Evolutionary conservation across 2,113 vertebrate species (phyloP).

Genomic region (Prochilodus magdalenae): DNA sequence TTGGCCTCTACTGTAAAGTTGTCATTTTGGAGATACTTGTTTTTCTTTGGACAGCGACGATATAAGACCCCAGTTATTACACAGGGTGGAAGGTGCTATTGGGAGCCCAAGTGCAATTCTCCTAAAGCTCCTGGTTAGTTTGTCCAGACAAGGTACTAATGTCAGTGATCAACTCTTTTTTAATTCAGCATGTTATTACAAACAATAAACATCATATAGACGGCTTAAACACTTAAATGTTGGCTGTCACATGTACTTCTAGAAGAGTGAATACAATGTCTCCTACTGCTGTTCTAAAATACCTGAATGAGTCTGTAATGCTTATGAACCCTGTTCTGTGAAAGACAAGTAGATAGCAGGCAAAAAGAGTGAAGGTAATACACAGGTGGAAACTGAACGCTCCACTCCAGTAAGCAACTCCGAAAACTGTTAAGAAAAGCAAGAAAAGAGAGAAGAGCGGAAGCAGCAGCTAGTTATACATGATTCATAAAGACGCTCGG

Average conservation of each 20-base stretch:
- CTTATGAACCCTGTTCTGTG: not conserved
- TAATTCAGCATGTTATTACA: not conserved
- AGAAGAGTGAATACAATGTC: too few species aligned
- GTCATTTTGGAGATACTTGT: too few species aligned
- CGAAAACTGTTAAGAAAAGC: conserved; percentile 6
- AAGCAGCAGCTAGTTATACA: conserved; percentile 57
- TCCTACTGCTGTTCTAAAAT: not conserved
- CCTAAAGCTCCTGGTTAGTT: too few species aligned
- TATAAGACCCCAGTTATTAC: too few species aligned
- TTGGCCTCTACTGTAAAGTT: too few species aligned
- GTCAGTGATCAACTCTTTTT: not conserved
- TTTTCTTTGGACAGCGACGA: too few species aligned
- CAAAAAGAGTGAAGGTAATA: not conserved
- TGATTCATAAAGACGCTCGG: conserved; percentile 67
- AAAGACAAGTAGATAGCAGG: not conserved
- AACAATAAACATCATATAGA: not conserved
- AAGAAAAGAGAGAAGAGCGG: conserved; percentile 28
- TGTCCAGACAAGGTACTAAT: too few species aligned
- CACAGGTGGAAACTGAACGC: not conserved
- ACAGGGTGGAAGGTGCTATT: too few species aligned
- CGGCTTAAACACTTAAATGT: not conserved
- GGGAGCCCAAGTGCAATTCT: too few species aligned
- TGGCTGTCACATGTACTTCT: not conserved
- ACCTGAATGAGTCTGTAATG: not conserved
- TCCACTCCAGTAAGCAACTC: not conserved